phyloP scores from a whole-genome alignment of 2,113 vertebrate species.

The Pituophis catenifer region DNA sequence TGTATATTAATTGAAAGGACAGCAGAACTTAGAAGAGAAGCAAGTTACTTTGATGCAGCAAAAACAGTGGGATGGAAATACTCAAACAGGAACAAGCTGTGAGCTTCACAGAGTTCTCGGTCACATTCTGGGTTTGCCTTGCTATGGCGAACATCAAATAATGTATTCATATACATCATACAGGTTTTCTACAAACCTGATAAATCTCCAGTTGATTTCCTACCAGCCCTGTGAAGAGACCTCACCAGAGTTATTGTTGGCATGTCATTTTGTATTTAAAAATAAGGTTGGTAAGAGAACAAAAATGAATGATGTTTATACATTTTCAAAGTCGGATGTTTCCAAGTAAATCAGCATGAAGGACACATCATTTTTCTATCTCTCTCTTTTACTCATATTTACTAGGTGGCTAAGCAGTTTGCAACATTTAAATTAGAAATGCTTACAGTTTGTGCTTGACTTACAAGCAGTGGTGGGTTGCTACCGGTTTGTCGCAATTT shows the following conservation, averaged over 20 bases:
- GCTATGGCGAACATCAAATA: background rate
- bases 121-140: background rate
- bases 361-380: background rate
- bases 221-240: background rate
- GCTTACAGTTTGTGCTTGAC: background rate
- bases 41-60: background rate
- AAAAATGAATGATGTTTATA: constrained; percentile 13
- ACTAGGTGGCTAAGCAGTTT: background rate
- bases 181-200: background rate
- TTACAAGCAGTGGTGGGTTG: background rate
- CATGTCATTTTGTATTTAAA: constrained; percentile 11
- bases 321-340: constrained; percentile 14
- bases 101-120: background rate
- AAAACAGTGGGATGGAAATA: background rate
- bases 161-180: background rate
- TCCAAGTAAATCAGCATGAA: constrained; percentile 22
- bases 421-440: background rate
- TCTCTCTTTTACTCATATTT: background rate
- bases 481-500: no score
- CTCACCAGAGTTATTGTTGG: background rate
- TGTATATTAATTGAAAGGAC: no score
- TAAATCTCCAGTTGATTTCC: background rate
- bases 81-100: background rate
- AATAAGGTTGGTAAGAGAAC: constrained; percentile 4
- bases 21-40: background rate